These are phyloP conservation scores for Cancer borealis DNA, from an alignment of 2,888 invertebrate genomes.

Conservation along the genomic window DNA sequence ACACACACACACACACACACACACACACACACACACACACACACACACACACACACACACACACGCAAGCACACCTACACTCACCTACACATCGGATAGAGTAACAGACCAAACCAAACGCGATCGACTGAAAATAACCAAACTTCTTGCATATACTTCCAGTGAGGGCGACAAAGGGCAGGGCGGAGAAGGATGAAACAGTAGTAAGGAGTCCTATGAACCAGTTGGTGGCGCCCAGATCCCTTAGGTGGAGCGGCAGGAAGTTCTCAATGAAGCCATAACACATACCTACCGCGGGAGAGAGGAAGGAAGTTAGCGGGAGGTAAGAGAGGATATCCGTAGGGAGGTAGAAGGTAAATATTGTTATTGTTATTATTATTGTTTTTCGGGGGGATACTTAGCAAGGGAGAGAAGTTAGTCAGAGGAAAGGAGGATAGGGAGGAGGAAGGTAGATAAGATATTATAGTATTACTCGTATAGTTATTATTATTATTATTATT, in stretches of 20 bases:
- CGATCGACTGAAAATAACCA: constrained; percentile 74
- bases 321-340: background rate
- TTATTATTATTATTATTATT: background rate
- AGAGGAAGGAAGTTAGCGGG: background rate
- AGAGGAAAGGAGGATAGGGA: background rate
- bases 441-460: background rate
- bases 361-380: no score
- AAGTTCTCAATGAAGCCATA: constrained; percentile 78
- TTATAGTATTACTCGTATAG: background rate
- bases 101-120: constrained; percentile 76
- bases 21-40: constrained; percentile 1
- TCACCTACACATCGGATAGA: constrained; percentile 75
- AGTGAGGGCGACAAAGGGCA: constrained; percentile 78
- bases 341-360: background rate
- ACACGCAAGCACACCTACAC: background rate
- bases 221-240: constrained; percentile 77
- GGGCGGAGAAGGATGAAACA: constrained; percentile 77
- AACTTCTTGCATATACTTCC: constrained; percentile 76
- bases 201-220: constrained; percentile 78
- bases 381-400: no score
- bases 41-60: constrained; percentile 5
- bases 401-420: background rate
- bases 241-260: constrained; percentile 78
- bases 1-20: background rate
- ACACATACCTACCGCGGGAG: constrained; percentile 72